These are phyloP conservation scores for Trematocara nigrifrons DNA, from an alignment of 2,113 vertebrate genomes.

Conservation along the genomic window DNA sequence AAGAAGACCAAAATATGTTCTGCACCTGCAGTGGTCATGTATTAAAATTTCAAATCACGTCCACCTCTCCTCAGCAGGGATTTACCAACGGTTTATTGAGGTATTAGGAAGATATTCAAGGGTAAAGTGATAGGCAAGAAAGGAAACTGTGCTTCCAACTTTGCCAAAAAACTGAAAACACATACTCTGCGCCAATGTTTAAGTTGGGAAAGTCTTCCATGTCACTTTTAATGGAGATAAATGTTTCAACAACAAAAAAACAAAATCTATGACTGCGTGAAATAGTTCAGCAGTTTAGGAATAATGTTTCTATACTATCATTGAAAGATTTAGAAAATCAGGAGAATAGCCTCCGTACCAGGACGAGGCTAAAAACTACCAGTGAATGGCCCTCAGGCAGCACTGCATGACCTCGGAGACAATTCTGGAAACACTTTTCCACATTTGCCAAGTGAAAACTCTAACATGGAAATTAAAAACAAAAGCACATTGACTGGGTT, in stretches of 20 bases:
- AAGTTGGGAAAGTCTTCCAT: not conserved
- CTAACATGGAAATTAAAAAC: not conserved
- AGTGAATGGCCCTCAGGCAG: not conserved
- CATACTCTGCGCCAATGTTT: not conserved
- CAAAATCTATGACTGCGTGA: not conserved
- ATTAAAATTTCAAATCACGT: constrained; percentile 49
- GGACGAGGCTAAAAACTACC: not conserved
- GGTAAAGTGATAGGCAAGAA: not conserved
- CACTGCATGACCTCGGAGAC: not conserved
- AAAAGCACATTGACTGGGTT: not conserved
- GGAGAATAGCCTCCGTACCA: not conserved
- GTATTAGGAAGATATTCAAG: constrained; percentile 25
- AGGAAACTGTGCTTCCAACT: not conserved
- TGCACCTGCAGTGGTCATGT: constrained; percentile 49
- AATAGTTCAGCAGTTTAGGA: not conserved
- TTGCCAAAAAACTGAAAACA: not conserved
- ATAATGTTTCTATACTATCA: not conserved
- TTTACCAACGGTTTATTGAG: constrained; percentile 26
- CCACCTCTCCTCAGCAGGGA: constrained; percentile 2
- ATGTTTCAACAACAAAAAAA: not conserved
- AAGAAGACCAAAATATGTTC: constrained; percentile 45
- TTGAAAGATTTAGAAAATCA: not conserved
- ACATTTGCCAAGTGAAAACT: not conserved
- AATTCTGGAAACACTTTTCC: not conserved
- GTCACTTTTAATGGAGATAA: not conserved